Evolutionary conservation across 1,140 invertebrate species (phyloP).

Genomic region (Heterodera carotae): DNA sequence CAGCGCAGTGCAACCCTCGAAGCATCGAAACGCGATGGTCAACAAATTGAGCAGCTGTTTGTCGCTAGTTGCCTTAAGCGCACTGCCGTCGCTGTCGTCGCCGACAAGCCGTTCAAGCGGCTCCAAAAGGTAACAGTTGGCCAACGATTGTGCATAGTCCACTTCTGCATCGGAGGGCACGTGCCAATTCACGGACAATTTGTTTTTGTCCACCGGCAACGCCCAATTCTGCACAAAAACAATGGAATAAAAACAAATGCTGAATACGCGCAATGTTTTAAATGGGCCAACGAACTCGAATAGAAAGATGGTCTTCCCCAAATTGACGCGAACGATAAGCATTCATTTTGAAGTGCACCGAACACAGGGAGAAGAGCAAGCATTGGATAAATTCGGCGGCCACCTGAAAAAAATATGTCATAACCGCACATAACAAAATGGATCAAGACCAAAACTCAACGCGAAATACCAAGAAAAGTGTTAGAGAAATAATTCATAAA

Average conservation of each 20-base stretch:
- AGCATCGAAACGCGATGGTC: background rate
- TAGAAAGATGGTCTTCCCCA: constrained; percentile 74
- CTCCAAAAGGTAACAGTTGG: constrained; percentile 70
- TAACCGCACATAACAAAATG: too few species aligned
- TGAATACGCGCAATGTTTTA: background rate
- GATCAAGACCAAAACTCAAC: too few species aligned
- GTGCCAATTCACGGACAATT: constrained; percentile 77
- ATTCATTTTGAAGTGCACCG: constrained; percentile 71
- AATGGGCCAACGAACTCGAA: constrained; percentile 71
- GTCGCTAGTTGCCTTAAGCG: background rate
- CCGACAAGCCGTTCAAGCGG: constrained; percentile 54
- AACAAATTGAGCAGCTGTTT: constrained; percentile 35
- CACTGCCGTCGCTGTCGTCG: background rate
- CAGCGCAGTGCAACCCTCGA: constrained; percentile 48
- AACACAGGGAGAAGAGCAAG: constrained; percentile 71
- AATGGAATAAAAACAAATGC: background rate
- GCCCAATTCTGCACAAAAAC: constrained; percentile 76
- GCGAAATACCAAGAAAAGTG: too few species aligned
- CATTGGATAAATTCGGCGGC: constrained; percentile 66
- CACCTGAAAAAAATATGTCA: constrained; percentile 25
- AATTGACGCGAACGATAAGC: constrained; percentile 68
- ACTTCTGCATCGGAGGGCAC: constrained; percentile 74
- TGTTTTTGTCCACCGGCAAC: constrained; percentile 72
- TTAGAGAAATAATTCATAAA: too few species aligned
- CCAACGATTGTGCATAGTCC: constrained; percentile 71